Conservation (phyloP, 2,113 vertebrate genomes). For the Istiophorus platypterus region DNA sequence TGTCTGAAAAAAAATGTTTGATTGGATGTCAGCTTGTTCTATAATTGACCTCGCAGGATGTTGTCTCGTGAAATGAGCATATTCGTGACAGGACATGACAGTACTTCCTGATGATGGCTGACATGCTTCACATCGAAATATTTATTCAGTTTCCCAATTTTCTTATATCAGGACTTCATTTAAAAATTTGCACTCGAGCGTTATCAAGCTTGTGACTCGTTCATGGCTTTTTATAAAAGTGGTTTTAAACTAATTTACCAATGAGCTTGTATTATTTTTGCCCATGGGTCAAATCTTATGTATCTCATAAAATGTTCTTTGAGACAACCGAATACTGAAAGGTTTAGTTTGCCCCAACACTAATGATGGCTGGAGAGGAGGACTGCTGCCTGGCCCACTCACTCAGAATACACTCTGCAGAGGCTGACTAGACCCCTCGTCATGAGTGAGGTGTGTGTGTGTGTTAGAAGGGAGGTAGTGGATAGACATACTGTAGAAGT, state of each 20-base stretch:
- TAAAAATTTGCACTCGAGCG: neutral
- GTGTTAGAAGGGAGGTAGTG: constrained; percentile 14
- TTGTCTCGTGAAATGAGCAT: constrained; percentile 27
- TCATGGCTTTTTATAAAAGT: neutral
- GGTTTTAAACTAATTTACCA: neutral
- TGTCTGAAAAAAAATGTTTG: constrained; percentile 30
- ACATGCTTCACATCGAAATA: constrained; percentile 4
- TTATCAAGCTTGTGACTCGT: neutral
- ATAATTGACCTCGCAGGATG: constrained; percentile 44
- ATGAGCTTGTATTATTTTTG: neutral
- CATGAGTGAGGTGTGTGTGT: constrained; percentile 53
- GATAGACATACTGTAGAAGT: constrained; percentile 14
- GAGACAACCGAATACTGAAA: constrained; percentile 13
- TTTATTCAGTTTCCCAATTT: constrained; percentile 3
- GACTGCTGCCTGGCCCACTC: constrained; percentile 54
- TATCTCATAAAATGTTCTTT: neutral
- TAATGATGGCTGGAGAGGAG: constrained; percentile 56
- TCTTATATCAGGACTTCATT: neutral
- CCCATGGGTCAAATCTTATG: neutral
- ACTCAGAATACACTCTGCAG: constrained; percentile 65
- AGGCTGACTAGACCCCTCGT: constrained; percentile 64
- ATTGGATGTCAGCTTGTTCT: constrained; percentile 24
- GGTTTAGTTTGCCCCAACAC: constrained; percentile 56
- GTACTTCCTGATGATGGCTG: constrained; percentile 17
- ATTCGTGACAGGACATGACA: constrained; percentile 41